A percentile compares a stretch with the other conserved stretches of the same genome.
phyloP scores from a whole-genome alignment of 2,888 invertebrate species.

The Eupithecia exiguata region DNA sequence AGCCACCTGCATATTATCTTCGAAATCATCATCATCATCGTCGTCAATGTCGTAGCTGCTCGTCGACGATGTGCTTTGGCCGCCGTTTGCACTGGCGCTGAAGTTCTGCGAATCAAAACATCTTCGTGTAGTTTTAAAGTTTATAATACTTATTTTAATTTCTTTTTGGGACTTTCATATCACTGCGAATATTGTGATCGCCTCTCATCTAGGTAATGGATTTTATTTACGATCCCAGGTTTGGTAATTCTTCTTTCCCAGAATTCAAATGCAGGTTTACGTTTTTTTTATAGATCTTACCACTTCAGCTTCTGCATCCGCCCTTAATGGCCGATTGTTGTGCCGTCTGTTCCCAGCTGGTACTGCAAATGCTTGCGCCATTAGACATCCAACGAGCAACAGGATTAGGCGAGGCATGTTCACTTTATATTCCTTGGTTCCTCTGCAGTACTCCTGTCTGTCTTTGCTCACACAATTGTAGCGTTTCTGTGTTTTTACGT shows the following conservation, averaged over 20 bases:
- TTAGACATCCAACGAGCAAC: conserved; percentile 55
- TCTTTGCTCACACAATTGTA: background rate
- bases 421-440: conserved; percentile 27
- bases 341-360: conserved; percentile 49
- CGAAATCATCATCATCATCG: conserved; percentile 48
- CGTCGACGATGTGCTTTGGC: conserved; percentile 32
- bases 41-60: conserved; percentile 47
- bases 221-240: no score
- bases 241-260: no score
- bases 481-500: background rate
- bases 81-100: conserved; percentile 1
- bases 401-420: conserved; percentile 61
- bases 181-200: no score
- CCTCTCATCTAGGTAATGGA: no score
- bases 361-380: conserved; percentile 60
- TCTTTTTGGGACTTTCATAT: no score
- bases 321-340: conserved; percentile 39
- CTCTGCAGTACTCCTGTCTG: background rate
- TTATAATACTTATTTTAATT: no score
- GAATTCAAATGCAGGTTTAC: no score
- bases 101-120: background rate
- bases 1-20: conserved; percentile 51
- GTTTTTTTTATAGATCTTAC: conserved; percentile 41
- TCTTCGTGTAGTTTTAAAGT: background rate
- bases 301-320: conserved; percentile 38